Evolutionary conservation across 2,113 vertebrate species (phyloP), one percentile per base, ranked within the genome.

Genomic region (Atherinomorus stipes): DNA sequence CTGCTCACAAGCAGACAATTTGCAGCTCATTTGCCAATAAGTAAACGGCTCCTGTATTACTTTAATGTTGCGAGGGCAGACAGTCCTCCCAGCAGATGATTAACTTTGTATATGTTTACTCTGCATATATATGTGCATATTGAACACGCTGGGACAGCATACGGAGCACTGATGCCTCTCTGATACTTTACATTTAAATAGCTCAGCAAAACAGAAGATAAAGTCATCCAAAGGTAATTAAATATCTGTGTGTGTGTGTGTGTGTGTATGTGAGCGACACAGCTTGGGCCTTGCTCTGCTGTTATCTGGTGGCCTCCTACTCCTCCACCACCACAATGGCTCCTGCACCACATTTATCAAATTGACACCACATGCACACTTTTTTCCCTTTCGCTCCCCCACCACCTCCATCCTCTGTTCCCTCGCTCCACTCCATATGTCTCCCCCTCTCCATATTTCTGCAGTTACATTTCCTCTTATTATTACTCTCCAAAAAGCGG

Each of bases 291-390:
- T 85, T 82, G 84, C 84, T 88, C 77, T 73, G 47, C 63, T 76
- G 76, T 90, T 90, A 89, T 92, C 91, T 84, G 73, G 82, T 88
- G 86, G 88, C 88, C 88, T 88, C 77, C 74, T 81, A 69, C 78
- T 89, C 83, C 66, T 76, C 57, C 86, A 83, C 85, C 89, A 83
- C 71, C 80, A 80, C 83, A 77, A 37, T 88, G 83, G 68, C 81
- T 81, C 71, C 76, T 88, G 82, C 85, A 80, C 86, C 80, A 84
- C 90, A 92, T 92, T 88, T 54, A 91, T 92, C 91, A 92, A 78
- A 45, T 40, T 89, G 89, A 88, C 90, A 85, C 65, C 50, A 64
- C 71, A 59, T 62, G 66, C 71, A 42, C 76, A 64, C 62, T 21
- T 49, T 42, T 64, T 60, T 47, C 54, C 12, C 64, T 10, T 66